Evolutionary conservation across 2,113 vertebrate species (phyloP).

Genomic region (Progne subis): DNA sequence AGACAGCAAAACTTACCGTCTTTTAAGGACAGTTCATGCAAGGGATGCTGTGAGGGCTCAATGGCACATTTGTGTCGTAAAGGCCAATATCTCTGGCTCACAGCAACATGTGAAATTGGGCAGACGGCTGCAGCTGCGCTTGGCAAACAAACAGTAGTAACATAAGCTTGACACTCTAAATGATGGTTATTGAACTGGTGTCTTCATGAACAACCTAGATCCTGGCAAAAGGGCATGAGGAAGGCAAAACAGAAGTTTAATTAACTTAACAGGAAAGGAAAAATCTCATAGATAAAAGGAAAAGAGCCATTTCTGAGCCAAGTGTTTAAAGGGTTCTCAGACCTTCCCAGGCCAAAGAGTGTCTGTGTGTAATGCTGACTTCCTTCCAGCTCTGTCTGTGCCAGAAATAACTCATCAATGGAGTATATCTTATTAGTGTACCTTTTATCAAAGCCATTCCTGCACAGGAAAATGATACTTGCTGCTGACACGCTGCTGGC

Average conservation of each 20-base stretch:
- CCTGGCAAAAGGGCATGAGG: constrained; percentile 42
- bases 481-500: constrained; percentile 6
- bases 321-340: constrained; percentile 51
- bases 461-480: constrained; percentile 2
- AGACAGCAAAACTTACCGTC: neutral
- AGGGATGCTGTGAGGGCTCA: neutral
- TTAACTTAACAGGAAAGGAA: constrained; percentile 63
- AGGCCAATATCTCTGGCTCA: neutral
- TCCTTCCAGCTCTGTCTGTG: constrained; percentile 58
- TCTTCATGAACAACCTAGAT: neutral
- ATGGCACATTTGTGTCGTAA: neutral
- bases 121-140: neutral
- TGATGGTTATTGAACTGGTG: constrained; percentile 1
- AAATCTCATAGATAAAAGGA: constrained; percentile 56
- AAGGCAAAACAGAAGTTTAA: constrained; percentile 60
- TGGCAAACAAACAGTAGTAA: constrained; percentile 12
- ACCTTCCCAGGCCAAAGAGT: constrained; percentile 49
- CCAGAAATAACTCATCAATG: constrained; percentile 63
- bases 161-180: neutral
- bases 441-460: constrained; percentile 25
- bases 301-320: constrained; percentile 43
- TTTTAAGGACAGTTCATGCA: neutral
- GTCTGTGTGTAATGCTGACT: constrained; percentile 47
- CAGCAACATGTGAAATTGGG: neutral
- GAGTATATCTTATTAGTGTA: neutral